phyloP scores from a whole-genome alignment of 1,140 invertebrate genomes.

The Prorops nasuta region DNA sequence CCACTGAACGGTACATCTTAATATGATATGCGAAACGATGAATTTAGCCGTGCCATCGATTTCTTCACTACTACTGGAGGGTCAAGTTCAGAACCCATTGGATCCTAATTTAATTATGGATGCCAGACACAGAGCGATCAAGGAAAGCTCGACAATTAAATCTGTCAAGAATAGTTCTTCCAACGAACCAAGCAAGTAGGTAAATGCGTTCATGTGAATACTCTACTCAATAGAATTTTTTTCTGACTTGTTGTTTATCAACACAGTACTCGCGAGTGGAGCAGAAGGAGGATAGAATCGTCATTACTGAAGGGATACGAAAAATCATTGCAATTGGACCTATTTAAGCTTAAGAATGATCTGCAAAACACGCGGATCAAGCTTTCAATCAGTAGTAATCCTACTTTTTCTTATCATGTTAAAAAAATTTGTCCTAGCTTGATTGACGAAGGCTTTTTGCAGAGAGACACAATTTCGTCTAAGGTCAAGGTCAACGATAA shows the following conservation, averaged over 20 bases:
- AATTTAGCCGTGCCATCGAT: no score
- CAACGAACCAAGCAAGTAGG: conserved; percentile 13
- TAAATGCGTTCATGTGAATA: not conserved
- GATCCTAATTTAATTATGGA: conserved; percentile 30
- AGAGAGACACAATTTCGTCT: conserved; percentile 5
- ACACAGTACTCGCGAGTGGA: conserved; percentile 10
- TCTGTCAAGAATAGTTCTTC: conserved; percentile 5
- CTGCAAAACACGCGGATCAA: conserved; percentile 29
- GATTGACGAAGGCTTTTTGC: conserved; percentile 38
- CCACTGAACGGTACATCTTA: no score
- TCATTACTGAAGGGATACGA: conserved; percentile 18
- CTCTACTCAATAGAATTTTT: not conserved
- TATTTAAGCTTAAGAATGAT: conserved; percentile 33
- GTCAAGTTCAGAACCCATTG: conserved; percentile 6
- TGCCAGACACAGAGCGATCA: conserved; percentile 16
- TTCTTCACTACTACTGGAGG: no score
- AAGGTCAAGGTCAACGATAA: conserved; percentile 20
- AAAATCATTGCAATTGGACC: conserved; percentile 24
- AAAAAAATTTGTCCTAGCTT: conserved; percentile 29
- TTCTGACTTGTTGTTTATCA: not conserved
- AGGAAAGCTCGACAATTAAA: conserved; percentile 5
- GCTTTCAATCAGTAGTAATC: no score
- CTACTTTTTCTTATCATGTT: conserved; percentile 25
- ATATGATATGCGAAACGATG: no score
- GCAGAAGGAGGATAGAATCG: conserved; percentile 10